phyloP scores from a whole-genome alignment of 2,113 vertebrate species.

The Anser cygnoides region DNA sequence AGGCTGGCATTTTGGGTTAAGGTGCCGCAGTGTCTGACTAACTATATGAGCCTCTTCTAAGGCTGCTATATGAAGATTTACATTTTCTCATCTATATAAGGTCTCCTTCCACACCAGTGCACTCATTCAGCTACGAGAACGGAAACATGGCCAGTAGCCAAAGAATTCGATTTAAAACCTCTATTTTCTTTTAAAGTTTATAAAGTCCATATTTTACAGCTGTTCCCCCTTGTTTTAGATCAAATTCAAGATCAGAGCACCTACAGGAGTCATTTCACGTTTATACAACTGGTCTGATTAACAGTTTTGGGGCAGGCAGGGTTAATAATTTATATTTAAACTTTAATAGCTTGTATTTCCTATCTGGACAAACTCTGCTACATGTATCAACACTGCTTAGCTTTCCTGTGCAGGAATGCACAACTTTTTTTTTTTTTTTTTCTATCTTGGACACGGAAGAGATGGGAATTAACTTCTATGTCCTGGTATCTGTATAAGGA shows the following conservation, averaged over 20 bases:
- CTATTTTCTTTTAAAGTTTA: not conserved
- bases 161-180: constrained; percentile 29
- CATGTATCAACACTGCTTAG: not conserved
- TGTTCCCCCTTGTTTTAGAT: not conserved
- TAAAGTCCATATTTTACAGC: not conserved
- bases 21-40: not conserved
- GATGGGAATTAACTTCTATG: not conserved
- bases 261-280: not conserved
- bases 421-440: not conserved
- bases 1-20: not conserved
- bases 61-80: not conserved
- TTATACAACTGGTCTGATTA: not conserved
- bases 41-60: not conserved
- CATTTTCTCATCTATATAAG: constrained; percentile 56
- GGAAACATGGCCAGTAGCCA: constrained; percentile 55
- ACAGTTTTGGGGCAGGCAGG: not conserved
- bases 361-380: not conserved
- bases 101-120: constrained; percentile 23
- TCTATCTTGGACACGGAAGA: not conserved
- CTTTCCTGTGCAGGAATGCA: not conserved
- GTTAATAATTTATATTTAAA: not conserved
- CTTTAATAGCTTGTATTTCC: not conserved
- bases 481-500: not conserved
- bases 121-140: not conserved
- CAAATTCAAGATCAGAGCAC: constrained; percentile 24